Evolutionary conservation across 2,113 vertebrate genomes (phyloP).

Genomic region (Coptodon rendalli): DNA sequence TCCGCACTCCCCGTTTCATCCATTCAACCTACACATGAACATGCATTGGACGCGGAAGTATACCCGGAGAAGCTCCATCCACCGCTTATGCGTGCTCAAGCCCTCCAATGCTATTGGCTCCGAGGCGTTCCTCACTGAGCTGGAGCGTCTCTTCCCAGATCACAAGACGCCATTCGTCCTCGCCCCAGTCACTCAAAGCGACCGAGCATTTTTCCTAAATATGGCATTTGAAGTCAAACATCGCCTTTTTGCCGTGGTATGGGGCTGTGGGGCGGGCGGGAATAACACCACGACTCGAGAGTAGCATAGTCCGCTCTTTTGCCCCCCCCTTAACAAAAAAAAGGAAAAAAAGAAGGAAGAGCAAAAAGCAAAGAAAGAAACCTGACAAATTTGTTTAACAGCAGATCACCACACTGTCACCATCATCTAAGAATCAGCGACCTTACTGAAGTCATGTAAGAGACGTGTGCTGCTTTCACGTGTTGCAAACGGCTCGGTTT

Average conservation of each 20-base stretch:
- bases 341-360: fast-evolving
- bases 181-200: conserved; percentile 52
- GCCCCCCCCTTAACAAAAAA: background rate
- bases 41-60: conserved; percentile 80
- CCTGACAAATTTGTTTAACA: background rate
- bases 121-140: background rate
- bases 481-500: background rate
- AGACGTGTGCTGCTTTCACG: background rate
- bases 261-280: background rate
- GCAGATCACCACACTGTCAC: background rate
- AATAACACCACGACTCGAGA: background rate
- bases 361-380: background rate
- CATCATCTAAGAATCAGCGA: background rate
- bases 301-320: background rate
- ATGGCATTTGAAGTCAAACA: conserved; percentile 59
- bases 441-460: background rate
- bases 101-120: conserved; percentile 64
- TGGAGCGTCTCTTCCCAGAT: background rate
- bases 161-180: conserved; percentile 48
- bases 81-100: conserved; percentile 42
- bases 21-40: conserved; percentile 67
- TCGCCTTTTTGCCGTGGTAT: background rate
- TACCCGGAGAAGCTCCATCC: conserved; percentile 62
- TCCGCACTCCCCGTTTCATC: conserved; percentile 74
- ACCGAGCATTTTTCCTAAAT: conserved; percentile 36